Conservation (phyloP, 2,888 invertebrate genomes). For the Blomia tropicalis region DNA sequence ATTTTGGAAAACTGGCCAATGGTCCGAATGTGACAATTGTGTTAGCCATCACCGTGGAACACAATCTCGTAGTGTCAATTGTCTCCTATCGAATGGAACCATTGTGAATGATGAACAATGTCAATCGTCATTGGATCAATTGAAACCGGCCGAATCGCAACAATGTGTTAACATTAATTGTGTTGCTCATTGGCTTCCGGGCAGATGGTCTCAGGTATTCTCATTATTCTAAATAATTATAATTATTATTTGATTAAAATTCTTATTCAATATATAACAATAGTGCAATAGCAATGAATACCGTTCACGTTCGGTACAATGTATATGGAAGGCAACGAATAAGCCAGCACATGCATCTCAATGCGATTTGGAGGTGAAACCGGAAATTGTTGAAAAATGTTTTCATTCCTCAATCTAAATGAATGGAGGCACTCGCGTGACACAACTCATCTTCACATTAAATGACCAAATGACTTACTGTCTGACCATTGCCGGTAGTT, state of each 20-base stretch:
- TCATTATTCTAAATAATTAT: background rate
- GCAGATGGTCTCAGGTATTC: constrained; percentile 15
- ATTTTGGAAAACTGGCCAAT: constrained; percentile 51
- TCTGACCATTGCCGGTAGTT: too few relatives aligned
- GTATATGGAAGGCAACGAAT: background rate
- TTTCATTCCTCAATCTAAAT: too few relatives aligned
- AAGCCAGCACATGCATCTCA: background rate
- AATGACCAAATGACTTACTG: too few relatives aligned
- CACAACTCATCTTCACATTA: too few relatives aligned
- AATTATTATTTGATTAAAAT: background rate
- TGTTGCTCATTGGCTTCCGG: constrained; percentile 14
- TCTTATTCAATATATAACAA: background rate
- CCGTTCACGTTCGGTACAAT: background rate
- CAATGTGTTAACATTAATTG: constrained; percentile 19
- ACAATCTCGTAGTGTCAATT: constrained; percentile 36
- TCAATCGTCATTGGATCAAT: background rate
- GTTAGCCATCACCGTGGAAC: constrained; percentile 34
- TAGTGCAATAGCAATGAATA: constrained; percentile 1
- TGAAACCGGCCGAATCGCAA: constrained; percentile 17
- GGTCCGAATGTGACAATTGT: constrained; percentile 43
- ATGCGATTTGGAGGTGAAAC: background rate
- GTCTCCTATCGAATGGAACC: constrained; percentile 30
- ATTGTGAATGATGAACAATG: constrained; percentile 3
- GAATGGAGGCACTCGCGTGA: too few relatives aligned
- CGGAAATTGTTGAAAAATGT: constrained; percentile 4